phyloP scores from a whole-genome alignment of 1,140 invertebrate genomes.

The Periplaneta americana region DNA sequence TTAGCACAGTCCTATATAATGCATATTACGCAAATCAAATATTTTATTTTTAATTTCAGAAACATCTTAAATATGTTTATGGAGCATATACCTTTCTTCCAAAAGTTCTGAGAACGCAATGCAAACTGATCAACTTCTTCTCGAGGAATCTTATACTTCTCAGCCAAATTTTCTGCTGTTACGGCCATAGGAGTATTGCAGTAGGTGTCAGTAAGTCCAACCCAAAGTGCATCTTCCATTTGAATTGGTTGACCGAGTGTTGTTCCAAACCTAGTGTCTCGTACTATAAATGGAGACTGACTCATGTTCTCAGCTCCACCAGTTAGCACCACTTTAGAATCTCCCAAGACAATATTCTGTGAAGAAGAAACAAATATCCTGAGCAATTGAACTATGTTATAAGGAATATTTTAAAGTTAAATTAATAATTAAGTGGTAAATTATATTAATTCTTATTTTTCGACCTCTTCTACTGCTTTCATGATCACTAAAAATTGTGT shows the following conservation, averaged over 20 bases:
- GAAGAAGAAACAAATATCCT: slow-evolving; percentile 22
- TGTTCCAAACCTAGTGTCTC: slow-evolving; percentile 88
- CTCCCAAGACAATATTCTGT: slow-evolving; percentile 83
- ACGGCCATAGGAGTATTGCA: slow-evolving; percentile 93
- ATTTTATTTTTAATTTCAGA: too few species aligned
- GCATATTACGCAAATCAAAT: too few species aligned
- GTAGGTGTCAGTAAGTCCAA: slow-evolving; percentile 83
- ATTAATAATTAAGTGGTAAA: too few species aligned
- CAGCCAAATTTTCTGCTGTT: slow-evolving; percentile 96
- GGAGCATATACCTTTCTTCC: slow-evolving; percentile 72
- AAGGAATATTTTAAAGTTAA: neutral
- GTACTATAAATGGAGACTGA: slow-evolving; percentile 82
- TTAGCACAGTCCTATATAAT: too few species aligned
- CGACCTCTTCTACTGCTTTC: too few species aligned
- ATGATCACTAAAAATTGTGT: too few species aligned
- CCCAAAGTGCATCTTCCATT: slow-evolving; percentile 91
- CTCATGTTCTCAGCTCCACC: slow-evolving; percentile 97
- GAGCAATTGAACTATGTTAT: neutral
- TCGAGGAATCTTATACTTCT: slow-evolving; percentile 79
- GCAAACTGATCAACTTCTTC: slow-evolving; percentile 88
- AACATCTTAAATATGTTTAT: too few species aligned
- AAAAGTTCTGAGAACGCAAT: slow-evolving; percentile 73
- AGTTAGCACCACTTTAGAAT: slow-evolving; percentile 81
- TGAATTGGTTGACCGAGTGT: slow-evolving; percentile 70
- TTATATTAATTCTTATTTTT: too few species aligned